These are phyloP conservation scores for Ctenodactylus gundi DNA, from an alignment of 2,113 vertebrate genomes.

Conservation along the genomic window DNA sequence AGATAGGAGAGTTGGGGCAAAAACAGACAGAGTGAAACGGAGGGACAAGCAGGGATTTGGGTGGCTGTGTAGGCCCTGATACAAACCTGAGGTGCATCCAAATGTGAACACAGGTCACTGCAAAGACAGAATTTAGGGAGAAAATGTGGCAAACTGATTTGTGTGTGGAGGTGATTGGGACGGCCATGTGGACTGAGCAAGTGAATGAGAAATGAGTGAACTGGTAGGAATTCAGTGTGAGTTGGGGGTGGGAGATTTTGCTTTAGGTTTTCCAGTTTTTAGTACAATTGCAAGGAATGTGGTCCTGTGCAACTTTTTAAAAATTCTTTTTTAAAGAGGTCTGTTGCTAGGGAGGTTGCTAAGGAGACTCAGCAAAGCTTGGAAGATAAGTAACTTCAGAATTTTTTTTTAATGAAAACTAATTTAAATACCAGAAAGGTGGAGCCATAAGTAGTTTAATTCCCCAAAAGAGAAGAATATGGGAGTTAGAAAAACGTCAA, in stretches of 20 bases:
- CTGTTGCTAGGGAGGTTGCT: constrained; percentile 72
- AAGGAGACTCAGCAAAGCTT: constrained; percentile 56
- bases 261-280: not conserved
- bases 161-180: not conserved
- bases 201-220: not conserved
- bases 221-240: not conserved
- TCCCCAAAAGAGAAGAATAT: not conserved
- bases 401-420: constrained; percentile 69
- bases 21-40: not conserved
- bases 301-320: constrained; percentile 50
- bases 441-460: constrained; percentile 34
- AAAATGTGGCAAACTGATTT: not conserved
- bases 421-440: constrained; percentile 68
- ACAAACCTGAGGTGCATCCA: not conserved
- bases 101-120: not conserved
- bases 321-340: constrained; percentile 62
- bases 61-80: not conserved
- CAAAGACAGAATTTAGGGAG: not conserved
- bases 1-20: not conserved
- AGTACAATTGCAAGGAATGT: constrained; percentile 31
- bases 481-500: constrained; percentile 21
- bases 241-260: not conserved
- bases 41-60: fast-evolving
- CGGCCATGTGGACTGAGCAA: not conserved
- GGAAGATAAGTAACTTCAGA: constrained; percentile 61